phyloP scores from a whole-genome alignment of 2,888 invertebrate species.

The Drosophila histrio region DNA sequence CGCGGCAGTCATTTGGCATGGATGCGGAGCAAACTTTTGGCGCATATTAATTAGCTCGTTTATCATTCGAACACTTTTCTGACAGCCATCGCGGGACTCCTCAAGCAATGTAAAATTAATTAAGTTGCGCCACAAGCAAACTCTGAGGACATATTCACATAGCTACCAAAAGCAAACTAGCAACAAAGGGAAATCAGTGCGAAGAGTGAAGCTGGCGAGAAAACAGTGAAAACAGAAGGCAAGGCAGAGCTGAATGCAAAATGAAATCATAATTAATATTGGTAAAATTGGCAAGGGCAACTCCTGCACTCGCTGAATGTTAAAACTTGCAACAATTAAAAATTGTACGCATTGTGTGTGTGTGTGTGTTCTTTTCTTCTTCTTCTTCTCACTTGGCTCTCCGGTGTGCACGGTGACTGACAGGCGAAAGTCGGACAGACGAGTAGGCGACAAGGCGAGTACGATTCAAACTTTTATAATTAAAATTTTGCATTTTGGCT shows the following conservation, averaged over 20 bases:
- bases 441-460: slow-evolving; percentile 59
- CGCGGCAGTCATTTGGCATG: not conserved
- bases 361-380: not conserved
- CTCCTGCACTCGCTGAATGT: slow-evolving; percentile 12
- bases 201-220: not conserved
- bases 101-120: slow-evolving; percentile 74
- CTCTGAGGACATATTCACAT: slow-evolving; percentile 34
- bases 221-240: not conserved
- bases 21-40: slow-evolving; percentile 43
- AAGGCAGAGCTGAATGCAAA: slow-evolving; percentile 24
- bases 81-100: slow-evolving; percentile 55
- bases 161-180: slow-evolving; percentile 28
- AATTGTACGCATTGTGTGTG: slow-evolving; percentile 44
- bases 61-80: slow-evolving; percentile 72
- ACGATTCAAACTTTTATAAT: slow-evolving; percentile 76
- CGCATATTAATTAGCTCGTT: slow-evolving; percentile 78
- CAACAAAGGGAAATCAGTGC: slow-evolving; percentile 11
- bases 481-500: slow-evolving; percentile 69
- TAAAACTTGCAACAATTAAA: slow-evolving; percentile 58
- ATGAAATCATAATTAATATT: slow-evolving; percentile 76
- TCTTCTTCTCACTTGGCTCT: slow-evolving; percentile 8
- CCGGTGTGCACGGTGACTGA: slow-evolving; percentile 31
- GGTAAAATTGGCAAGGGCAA: slow-evolving; percentile 64
- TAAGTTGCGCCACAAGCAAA: slow-evolving; percentile 68
- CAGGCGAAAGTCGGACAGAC: slow-evolving; percentile 14